phyloP scores from a whole-genome alignment of 2,797 vertebrate species.

The Pantherophis alleghaniensis region DNA sequence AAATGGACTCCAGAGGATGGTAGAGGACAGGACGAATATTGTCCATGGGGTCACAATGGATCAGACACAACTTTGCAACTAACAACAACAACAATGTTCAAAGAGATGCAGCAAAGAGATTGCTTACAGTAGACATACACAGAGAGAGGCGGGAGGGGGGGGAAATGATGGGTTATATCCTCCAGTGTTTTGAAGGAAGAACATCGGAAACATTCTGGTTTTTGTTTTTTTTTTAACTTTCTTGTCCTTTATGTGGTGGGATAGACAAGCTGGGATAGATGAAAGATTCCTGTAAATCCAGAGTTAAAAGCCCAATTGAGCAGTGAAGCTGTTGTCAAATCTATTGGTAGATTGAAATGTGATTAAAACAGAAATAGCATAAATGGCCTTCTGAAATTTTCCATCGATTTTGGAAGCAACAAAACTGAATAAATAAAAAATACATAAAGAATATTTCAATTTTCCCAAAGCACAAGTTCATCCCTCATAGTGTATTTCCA shows the following conservation, averaged over 20 bases:
- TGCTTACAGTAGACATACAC: not conserved
- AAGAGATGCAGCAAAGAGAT: not conserved
- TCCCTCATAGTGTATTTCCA: not conserved
- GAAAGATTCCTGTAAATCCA: not conserved
- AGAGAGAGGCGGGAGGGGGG: no score
- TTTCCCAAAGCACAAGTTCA: not conserved
- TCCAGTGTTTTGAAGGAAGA: not conserved
- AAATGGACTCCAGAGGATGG: no score
- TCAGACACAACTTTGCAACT: no score
- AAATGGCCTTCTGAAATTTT: not conserved
- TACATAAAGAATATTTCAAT: not conserved
- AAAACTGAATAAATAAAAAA: not conserved
- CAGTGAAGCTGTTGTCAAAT: not conserved
- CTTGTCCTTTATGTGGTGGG: not conserved
- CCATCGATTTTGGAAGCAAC: not conserved
- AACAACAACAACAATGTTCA: not conserved
- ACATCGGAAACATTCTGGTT: not conserved
- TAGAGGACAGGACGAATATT: no score
- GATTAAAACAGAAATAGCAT: not conserved
- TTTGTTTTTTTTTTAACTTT: not conserved
- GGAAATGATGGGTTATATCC: not conserved
- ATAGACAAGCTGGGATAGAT: not conserved
- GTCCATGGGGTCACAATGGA: no score
- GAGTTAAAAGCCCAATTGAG: not conserved
- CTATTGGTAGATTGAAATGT: not conserved